phyloP scores from a whole-genome alignment of 2,113 vertebrate genomes.

The Prochilodus magdalenae region DNA sequence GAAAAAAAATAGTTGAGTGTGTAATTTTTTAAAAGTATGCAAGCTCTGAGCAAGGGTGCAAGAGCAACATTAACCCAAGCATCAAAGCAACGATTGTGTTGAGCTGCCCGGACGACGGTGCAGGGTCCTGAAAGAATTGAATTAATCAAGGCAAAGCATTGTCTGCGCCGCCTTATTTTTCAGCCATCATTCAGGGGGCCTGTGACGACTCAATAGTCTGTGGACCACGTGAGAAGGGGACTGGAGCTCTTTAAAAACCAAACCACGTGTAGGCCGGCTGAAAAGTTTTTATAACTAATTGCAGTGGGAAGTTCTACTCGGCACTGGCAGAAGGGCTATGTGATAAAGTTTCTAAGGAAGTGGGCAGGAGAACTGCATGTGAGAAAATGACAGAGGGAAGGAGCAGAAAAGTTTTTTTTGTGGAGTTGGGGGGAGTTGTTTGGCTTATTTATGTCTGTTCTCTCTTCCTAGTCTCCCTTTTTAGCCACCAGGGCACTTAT shows the following conservation, averaged over 20 bases:
- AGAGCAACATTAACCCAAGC: slow-evolving; percentile 70
- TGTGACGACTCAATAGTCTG: slow-evolving; percentile 86
- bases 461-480: slow-evolving; percentile 60
- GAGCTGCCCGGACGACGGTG: slow-evolving; percentile 85
- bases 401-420: slow-evolving; percentile 58
- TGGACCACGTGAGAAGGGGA: slow-evolving; percentile 77
- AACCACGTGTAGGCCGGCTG: slow-evolving; percentile 81
- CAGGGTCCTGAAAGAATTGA: slow-evolving; percentile 86
- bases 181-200: slow-evolving; percentile 84
- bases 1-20: slow-evolving; percentile 23
- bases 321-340: slow-evolving; percentile 61
- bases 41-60: slow-evolving; percentile 44
- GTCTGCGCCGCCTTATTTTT: slow-evolving; percentile 83
- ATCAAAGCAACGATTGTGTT: slow-evolving; percentile 83
- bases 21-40: slow-evolving; percentile 16
- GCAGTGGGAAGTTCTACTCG: slow-evolving; percentile 81
- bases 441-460: slow-evolving; percentile 65
- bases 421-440: slow-evolving; percentile 19
- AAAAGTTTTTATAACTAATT: slow-evolving; percentile 88
- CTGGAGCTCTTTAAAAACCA: slow-evolving; percentile 83
- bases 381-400: slow-evolving; percentile 73
- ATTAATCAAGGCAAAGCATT: slow-evolving; percentile 86
- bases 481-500: slow-evolving; percentile 58
- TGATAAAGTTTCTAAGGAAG: slow-evolving; percentile 82
- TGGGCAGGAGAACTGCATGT: slow-evolving; percentile 76